Base-by-base conservation (phyloP, 2,888 invertebrate genomes). In the Volucella bombylans region DNA sequence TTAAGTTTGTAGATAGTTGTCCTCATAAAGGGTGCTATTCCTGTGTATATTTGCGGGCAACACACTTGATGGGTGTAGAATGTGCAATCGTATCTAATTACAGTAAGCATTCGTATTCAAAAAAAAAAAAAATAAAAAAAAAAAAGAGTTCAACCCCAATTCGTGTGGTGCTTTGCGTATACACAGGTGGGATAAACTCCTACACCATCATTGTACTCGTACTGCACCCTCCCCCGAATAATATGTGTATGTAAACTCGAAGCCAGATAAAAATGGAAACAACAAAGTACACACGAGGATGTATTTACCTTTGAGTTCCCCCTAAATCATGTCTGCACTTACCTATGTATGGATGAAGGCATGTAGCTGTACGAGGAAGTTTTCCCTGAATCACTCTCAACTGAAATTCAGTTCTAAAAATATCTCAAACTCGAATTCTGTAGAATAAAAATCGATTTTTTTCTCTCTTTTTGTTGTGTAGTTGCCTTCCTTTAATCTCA, bases 111-210 rank as follows among this genome's bases (percentile, higher is more conserved):
- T 14, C 18, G 50, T 57, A 68, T 55, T 38, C 39, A 59, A 52
- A 59, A 41, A 47, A 39, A 49, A 18, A 41, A 49, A 8, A 62
- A 65, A 65, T 10, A 23, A 50, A 41, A 59, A 62, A 31, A 12
- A 14, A 6, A 73, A 82, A 73, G 69, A 79, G 59, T 80, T 80
- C 83, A 80, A 74, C 80, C 79, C 83, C 52, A 47, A 31, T 55
- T 62, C 69, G 68, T 74, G 74, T 74, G 73, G 68, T 74, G 45
- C 72, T 52, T 59, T 82, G 68, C 82, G 77, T 76, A 78, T 72
- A 64, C 79, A 74, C 83, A 83, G 83, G 80, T 83, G 83, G 83
- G 83, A 83, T 83, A 69, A 79, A 83, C 82, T 79, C 74, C 83
- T 61, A 65, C 79, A 45, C 68, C 80, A 72, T 10, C 59, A 52